A percentile compares a stretch with the other conserved stretches of the same genome.
These are phyloP conservation scores for Steinernema hermaphroditum DNA, from an alignment of 2,888 invertebrate genomes.

Conservation along the genomic window DNA sequence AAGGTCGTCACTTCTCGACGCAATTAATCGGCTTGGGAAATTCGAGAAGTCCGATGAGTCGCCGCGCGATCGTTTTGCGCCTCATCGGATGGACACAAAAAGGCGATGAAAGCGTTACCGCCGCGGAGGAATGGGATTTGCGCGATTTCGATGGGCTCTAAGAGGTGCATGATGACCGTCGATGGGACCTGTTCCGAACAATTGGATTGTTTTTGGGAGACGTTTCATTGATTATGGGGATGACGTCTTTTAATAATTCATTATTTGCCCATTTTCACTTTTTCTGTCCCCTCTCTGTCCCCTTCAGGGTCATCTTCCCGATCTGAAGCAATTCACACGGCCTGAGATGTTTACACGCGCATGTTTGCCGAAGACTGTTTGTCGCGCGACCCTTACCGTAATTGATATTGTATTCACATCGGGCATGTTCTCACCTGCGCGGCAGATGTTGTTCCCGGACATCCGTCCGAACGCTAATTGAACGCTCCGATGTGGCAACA, in stretches of 20 bases:
- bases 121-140: background rate
- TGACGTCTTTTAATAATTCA: too few relatives aligned
- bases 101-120: constrained; percentile 18
- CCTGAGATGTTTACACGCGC: background rate
- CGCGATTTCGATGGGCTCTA: background rate
- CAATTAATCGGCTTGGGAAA: constrained; percentile 31
- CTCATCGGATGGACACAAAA: constrained; percentile 26
- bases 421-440: constrained; percentile 25
- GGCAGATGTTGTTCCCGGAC: constrained; percentile 19
- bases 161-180: too few relatives aligned
- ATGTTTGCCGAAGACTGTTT: constrained; percentile 15
- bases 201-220: too few relatives aligned
- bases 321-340: too few relatives aligned
- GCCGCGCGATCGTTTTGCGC: constrained; percentile 22
- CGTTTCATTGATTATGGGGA: too few relatives aligned
- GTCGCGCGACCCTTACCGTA: constrained; percentile 23
- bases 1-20: background rate
- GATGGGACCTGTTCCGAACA: too few relatives aligned
- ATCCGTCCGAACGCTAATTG: constrained; percentile 13
- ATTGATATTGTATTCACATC: constrained; percentile 27
- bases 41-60: constrained; percentile 2
- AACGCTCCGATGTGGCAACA: constrained; percentile 19
- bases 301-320: too few relatives aligned
- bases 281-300: too few relatives aligned
- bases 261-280: too few relatives aligned